Conservation (phyloP, 2,797 vertebrate species). For the Acestrorhynchus altus region DNA sequence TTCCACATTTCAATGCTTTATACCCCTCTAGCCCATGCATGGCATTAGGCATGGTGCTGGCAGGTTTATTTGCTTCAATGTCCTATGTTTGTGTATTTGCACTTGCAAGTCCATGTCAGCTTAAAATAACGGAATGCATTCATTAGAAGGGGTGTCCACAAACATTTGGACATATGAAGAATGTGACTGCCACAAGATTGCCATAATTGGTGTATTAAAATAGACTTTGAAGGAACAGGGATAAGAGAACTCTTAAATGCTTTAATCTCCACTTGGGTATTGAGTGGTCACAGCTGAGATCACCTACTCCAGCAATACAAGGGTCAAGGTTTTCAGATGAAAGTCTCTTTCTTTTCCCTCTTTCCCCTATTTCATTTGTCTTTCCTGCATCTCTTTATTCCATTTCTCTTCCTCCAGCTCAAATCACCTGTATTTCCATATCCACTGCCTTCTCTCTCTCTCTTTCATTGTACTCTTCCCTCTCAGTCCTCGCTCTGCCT, state of each 20-base stretch:
- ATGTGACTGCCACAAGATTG: background rate
- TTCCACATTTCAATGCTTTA: too few species aligned
- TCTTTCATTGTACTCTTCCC: slow-evolving; percentile 56
- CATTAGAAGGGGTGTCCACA: background rate
- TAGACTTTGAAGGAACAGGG: slow-evolving; percentile 44
- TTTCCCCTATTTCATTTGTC: slow-evolving; percentile 56
- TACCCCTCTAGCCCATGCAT: too few species aligned
- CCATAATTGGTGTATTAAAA: background rate
- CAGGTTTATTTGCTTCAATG: too few species aligned
- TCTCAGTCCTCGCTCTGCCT: slow-evolving; percentile 30
- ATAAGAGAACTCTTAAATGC: slow-evolving; percentile 66
- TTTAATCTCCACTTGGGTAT: slow-evolving; percentile 59
- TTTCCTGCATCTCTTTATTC: slow-evolving; percentile 54
- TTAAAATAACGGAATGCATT: background rate
- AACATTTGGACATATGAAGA: background rate
- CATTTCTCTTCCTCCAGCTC: slow-evolving; percentile 10
- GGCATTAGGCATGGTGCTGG: too few species aligned
- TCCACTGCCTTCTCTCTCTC: slow-evolving; percentile 60
- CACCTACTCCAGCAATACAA: slow-evolving; percentile 69
- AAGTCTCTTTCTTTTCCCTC: slow-evolving; percentile 55
- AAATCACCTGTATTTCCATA: slow-evolving; percentile 56
- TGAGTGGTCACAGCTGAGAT: slow-evolving; percentile 71
- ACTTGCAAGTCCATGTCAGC: too few species aligned
- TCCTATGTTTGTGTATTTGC: too few species aligned
- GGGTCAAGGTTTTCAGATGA: slow-evolving; percentile 71